A percentile compares a stretch with the other conserved stretches of the same genome.
phyloP scores from a whole-genome alignment of 2,113 vertebrate genomes.

The Falco punctatus region DNA sequence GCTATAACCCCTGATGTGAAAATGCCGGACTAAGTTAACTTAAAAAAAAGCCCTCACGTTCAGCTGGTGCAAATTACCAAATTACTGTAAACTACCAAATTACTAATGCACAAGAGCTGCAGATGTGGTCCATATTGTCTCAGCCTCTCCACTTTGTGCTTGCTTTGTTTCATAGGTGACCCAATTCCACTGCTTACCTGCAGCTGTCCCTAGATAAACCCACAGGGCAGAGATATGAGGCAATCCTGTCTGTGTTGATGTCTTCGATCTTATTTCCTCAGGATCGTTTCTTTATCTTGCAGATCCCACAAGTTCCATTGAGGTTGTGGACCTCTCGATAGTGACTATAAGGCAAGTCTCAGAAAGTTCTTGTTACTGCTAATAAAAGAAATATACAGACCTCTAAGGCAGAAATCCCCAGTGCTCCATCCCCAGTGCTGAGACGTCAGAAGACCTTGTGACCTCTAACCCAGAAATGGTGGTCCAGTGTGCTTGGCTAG shows the following conservation, averaged over 20 bases:
- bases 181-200: background rate
- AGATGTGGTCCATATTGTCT: background rate
- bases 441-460: background rate
- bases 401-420: background rate
- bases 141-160: background rate
- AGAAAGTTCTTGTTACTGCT: background rate
- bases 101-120: background rate
- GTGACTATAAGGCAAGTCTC: background rate
- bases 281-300: background rate
- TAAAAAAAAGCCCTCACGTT: background rate
- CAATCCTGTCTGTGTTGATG: background rate
- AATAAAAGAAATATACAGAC: background rate
- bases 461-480: background rate
- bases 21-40: background rate
- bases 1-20: background rate
- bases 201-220: background rate
- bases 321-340: background rate
- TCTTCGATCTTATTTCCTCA: background rate
- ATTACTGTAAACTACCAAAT: constrained; percentile 11
- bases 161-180: background rate
- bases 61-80: constrained; percentile 37
- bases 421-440: background rate
- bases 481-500: too few species aligned
- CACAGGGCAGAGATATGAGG: background rate
- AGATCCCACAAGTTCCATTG: background rate